Percentiles rank a stretch among this genome's conserved stretches.
Evolutionary conservation across 2,888 invertebrate genomes (phyloP).

Genomic region (Hyposoter didymator): DNA sequence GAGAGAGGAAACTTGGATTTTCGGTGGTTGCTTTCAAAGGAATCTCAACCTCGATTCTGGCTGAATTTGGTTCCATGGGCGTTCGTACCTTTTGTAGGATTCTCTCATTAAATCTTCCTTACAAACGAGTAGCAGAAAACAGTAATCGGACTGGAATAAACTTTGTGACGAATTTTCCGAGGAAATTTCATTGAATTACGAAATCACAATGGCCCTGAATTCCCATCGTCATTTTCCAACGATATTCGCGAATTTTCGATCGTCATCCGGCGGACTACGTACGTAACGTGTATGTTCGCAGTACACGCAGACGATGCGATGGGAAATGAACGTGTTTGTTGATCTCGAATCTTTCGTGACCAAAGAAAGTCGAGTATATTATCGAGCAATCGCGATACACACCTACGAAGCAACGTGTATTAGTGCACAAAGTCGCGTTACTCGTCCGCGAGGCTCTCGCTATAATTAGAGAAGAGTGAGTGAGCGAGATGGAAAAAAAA

Average conservation of each 20-base stretch:
- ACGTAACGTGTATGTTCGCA: neutral
- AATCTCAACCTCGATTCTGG: neutral
- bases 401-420: constrained; percentile 31
- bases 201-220: neutral
- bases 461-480: constrained; percentile 69
- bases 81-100: no score
- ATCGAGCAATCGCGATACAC: constrained; percentile 24
- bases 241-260: neutral
- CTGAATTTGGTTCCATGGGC: neutral
- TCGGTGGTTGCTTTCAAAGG: neutral
- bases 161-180: neutral
- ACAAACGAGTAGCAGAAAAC: no score
- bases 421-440: constrained; percentile 64
- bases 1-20: neutral
- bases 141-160: no score
- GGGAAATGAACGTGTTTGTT: constrained; percentile 6
- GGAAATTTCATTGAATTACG: neutral
- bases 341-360: constrained; percentile 45
- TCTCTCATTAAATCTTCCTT: no score
- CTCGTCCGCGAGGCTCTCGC: constrained; percentile 59
- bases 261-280: neutral
- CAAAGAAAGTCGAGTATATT: constrained; percentile 62
- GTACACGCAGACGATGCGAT: neutral
- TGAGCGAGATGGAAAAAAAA: constrained; percentile 52
- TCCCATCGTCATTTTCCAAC: neutral